phyloP scores from a whole-genome alignment of 2,797 vertebrate genomes.

The Sebastes hubbsi region DNA sequence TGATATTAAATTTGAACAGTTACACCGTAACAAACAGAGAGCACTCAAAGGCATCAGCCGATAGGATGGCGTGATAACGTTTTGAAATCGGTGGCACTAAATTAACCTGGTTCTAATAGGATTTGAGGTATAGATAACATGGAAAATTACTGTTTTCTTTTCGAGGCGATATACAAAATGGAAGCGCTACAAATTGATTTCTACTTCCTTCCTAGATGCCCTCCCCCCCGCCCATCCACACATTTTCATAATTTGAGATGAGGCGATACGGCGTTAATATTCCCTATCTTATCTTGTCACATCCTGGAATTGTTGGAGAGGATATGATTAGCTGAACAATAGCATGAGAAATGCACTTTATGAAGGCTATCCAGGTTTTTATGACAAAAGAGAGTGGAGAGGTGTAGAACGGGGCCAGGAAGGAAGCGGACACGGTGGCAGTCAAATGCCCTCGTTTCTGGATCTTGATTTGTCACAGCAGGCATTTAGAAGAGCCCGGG shows the following conservation, averaged over 20 bases:
- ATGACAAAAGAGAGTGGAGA: constrained; percentile 75
- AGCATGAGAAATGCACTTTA: constrained; percentile 83
- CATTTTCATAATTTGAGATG: constrained; percentile 83
- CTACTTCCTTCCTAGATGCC: constrained; percentile 72
- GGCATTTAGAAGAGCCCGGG: constrained; percentile 63
- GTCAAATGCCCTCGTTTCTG: constrained; percentile 70
- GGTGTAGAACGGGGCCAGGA: constrained; percentile 63
- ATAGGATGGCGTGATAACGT: constrained; percentile 73
- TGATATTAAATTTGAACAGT: constrained; percentile 72
- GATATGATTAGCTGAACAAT: constrained; percentile 86
- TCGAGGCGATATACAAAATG: constrained; percentile 82
- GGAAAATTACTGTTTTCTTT: constrained; percentile 85
- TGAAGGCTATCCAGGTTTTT: constrained; percentile 80
- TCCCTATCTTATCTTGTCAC: constrained; percentile 85
- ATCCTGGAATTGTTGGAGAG: constrained; percentile 86
- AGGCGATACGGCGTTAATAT: constrained; percentile 84
- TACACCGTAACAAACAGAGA: constrained; percentile 74
- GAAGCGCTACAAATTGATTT: constrained; percentile 83
- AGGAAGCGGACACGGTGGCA: constrained; percentile 65
- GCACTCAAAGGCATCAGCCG: constrained; percentile 79
- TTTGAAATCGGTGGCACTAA: constrained; percentile 80
- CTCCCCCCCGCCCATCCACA: constrained; percentile 37
- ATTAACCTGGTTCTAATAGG: constrained; percentile 87
- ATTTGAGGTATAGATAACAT: constrained; percentile 82
- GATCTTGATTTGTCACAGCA: constrained; percentile 73